Conservation (phyloP, 2,113 vertebrate species). For the Nicator chloris region DNA sequence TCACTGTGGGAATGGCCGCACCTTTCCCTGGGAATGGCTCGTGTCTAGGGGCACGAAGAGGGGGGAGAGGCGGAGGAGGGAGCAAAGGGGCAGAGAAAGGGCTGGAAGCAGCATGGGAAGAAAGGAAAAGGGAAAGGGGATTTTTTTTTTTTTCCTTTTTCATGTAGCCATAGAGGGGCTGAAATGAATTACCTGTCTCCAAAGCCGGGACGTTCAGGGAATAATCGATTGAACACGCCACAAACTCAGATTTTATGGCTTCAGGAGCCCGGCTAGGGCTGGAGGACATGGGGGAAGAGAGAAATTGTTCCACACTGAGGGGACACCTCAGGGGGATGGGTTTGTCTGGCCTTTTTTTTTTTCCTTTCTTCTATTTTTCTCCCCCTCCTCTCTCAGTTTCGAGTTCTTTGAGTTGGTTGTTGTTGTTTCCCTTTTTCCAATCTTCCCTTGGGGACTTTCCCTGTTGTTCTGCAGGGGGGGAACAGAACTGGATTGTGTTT, state of each 20-base stretch:
- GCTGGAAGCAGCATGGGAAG: neutral
- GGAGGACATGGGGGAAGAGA: neutral
- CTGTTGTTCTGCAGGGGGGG: neutral
- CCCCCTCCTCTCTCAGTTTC: neutral
- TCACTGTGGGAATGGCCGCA: constrained; percentile 55
- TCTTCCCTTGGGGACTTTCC: neutral
- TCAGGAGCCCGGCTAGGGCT: neutral
- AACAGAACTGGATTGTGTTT: constrained; percentile 27
- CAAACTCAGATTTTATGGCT: constrained; percentile 42
- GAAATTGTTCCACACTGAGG: neutral
- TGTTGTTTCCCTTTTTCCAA: neutral
- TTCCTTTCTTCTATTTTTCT: neutral
- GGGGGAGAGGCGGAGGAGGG: neutral
- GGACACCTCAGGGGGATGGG: neutral
- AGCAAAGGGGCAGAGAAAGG: neutral
- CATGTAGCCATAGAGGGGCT: constrained; percentile 16
- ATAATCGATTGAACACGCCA: constrained; percentile 66
- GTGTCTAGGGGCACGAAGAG: neutral
- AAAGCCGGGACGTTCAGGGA: constrained; percentile 8
- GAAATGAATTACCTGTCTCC: constrained; percentile 69
- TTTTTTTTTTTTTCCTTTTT: neutral
- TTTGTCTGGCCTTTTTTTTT: neutral
- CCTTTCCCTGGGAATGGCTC: constrained; percentile 22
- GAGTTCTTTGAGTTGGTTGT: neutral
- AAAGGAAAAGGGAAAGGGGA: neutral